Base-by-base conservation (phyloP, 1,140 invertebrate species). In the Drosophila navojoa region DNA sequence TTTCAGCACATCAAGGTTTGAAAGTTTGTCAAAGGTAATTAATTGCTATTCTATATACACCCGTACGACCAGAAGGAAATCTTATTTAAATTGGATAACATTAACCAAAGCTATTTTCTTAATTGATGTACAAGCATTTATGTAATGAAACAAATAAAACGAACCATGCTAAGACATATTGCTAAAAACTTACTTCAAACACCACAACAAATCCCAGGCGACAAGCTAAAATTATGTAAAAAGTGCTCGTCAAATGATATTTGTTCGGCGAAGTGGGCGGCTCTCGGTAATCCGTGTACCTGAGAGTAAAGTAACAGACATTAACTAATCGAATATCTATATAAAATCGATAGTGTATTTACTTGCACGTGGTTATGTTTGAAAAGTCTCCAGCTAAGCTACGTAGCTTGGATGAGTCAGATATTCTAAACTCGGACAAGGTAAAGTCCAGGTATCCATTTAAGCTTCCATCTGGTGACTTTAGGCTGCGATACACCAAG, bases 171-270 rank as follows among this genome's bases (percentile, higher is more conserved):
- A 32, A 32, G 32, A 40, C 60, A 25, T 38, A 27, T 38, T 5
- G 27, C 40, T 42, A 10, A 22, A 3, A 60, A 89, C 77, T 92
- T 91, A 98, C 97, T 94, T 98, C 97, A 93, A 99, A 99, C 2
- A 98, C 93, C 5, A 99, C 96, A 32, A 99, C 96, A 92, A 99
- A 99, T 1, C 95, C 95, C n/a, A 99, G 92, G 69, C 97, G 93
- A 0, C 97, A 96, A 13, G 97, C 97, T 68, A 99, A 93, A 59
- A 99, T 95, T 72, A 97, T 95, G 97, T 98, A 99, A 92, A 96
- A 99, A 82, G 96, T 96, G 67, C 95, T 93, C 4, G 95, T 96
- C 71, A 95, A 93, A 67, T 95, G 91, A 79, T 98, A 98, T 61
- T 94, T 93, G 1, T 94, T 84, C 40, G 93, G 84, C 11, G 93